Evolutionary conservation across 2,113 vertebrate genomes (phyloP), one percentile per base, ranked within the genome.

Genomic region (Ictalurus punctatus): DNA sequence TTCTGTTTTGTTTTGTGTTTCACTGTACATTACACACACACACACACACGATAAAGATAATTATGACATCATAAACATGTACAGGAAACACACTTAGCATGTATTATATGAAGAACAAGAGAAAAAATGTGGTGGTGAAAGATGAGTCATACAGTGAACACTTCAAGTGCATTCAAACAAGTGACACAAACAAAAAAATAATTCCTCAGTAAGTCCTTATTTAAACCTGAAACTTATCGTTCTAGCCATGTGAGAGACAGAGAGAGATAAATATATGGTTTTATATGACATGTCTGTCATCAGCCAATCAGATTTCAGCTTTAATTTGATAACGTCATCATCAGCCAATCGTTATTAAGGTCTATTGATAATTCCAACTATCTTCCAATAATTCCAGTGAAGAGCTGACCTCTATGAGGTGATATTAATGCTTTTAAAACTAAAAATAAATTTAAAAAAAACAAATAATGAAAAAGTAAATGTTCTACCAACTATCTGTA

Each of bases 91-190:
- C 84, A 85, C n/a, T 40, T 63, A 81, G 80, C 6, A 84, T 27
- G 44, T 73, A 73, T 85, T 71, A 56, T 71, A 44, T 52, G 1
- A 21, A 34, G 48, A 56, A 85, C 84, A 85, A 71, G 3, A 56
- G 48, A 85, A 85, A 30, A 85, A 71, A 54, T 85, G 44, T 37
- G 48, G 65, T 71, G 67, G 48, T 71, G 67, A 73, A 85, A 85
- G 84, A 34, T 56, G 65, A 85, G 44, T 85, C 84, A 69, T 30
- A 2, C 0, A 71, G n/a, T 54, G 8, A 81, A 19, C 27, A 81
- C 30, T 52, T 78, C 40, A 78, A 78, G 40, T 52, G 40, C 40
- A 78, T 40, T 78, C 23, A 21, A 76, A 48, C 44, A 48, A 44
- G 19, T 48, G 40, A 48, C 40, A 13, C 40, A 63, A 44, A 44